phyloP scores from a whole-genome alignment of 2,888 invertebrate genomes.

The Eupithecia inturbata region DNA sequence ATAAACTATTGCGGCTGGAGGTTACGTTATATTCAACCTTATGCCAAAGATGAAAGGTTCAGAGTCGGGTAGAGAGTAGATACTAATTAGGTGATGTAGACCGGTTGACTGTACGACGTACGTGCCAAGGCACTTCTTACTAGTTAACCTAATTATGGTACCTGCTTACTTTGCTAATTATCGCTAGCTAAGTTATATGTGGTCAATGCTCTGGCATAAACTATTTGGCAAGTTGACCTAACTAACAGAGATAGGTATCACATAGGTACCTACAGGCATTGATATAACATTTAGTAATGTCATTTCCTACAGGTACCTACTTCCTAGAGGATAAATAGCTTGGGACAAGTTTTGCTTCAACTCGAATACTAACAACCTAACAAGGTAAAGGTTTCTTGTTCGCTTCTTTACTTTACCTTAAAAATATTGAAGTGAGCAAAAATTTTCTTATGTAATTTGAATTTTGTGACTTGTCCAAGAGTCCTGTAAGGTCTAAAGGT shows the following conservation, averaged over 20 bases:
- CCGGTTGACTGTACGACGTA: background rate
- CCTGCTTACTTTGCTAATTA: conserved; percentile 7
- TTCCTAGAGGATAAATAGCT: too few species aligned
- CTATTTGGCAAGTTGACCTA: background rate
- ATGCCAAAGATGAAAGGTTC: background rate
- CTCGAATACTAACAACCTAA: too few species aligned
- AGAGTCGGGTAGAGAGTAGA: background rate
- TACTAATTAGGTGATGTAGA: background rate
- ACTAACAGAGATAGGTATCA: background rate
- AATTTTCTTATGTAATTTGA: too few species aligned
- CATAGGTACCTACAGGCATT: background rate
- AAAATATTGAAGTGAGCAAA: too few species aligned
- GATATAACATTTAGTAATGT: too few species aligned
- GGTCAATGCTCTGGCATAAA: background rate
- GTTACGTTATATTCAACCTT: conserved; percentile 8
- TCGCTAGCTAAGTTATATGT: background rate
- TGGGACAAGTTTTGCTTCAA: too few species aligned
- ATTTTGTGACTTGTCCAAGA: too few species aligned
- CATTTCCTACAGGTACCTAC: background rate
- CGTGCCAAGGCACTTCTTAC: background rate
- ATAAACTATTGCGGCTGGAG: conserved; percentile 16
- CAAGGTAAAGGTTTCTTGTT: too few species aligned
- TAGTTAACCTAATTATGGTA: conserved; percentile 5
- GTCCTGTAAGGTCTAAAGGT: too few species aligned
- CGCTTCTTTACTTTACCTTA: too few species aligned